Conservation (phyloP, 2,113 vertebrate genomes). For the Maccullochella peelii region DNA sequence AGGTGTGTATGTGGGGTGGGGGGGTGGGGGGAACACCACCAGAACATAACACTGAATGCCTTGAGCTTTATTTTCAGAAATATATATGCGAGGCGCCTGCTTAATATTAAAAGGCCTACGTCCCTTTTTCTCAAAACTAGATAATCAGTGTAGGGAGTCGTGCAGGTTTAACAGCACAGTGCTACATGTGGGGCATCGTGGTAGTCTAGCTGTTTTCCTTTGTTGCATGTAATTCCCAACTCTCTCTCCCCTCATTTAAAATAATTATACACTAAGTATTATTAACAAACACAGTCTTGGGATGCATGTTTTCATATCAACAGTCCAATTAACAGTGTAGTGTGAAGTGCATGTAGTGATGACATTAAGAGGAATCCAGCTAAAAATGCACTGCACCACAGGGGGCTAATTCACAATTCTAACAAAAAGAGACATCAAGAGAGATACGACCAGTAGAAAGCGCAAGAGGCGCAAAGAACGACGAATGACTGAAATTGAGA, state of each 20-base stretch:
- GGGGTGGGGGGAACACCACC: not conserved
- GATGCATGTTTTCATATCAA: conserved; percentile 5
- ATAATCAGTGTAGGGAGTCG: not conserved
- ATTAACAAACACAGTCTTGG: not conserved
- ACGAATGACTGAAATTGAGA: not conserved
- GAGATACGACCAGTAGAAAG: not conserved
- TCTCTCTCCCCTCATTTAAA: not conserved
- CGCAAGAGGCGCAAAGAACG: not conserved
- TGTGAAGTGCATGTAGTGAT: not conserved
- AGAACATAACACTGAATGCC: not conserved
- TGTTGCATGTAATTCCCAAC: not conserved
- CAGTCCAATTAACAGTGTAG: not conserved
- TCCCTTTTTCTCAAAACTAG: not conserved
- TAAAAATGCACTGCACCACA: not conserved
- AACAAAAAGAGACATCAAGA: not conserved
- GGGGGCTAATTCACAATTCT: not conserved
- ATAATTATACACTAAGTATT: not conserved
- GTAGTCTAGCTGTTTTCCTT: not conserved
- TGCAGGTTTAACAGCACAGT: not conserved
- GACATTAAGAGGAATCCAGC: conserved; percentile 2
- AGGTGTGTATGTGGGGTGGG: not conserved
- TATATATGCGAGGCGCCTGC: not conserved
- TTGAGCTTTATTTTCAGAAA: not conserved
- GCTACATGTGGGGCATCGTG: not conserved
- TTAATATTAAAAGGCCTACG: not conserved